A percentile compares a stretch with the other conserved stretches of the same genome.
phyloP scores from a whole-genome alignment of 2,113 vertebrate genomes.

The Colaptes auratus region DNA sequence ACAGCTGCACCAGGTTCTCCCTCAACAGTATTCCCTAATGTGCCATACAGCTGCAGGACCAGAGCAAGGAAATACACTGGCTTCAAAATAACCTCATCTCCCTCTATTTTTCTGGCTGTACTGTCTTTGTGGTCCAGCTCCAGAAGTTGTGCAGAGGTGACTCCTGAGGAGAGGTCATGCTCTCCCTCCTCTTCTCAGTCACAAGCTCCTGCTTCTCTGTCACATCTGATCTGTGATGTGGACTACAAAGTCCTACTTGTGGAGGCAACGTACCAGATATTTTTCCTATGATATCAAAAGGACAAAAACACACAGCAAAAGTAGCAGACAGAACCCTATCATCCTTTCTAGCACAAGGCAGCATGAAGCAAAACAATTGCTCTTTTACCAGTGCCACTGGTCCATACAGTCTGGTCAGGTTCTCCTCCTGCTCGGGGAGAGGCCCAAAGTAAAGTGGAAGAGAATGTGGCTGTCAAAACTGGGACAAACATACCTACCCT shows the following conservation, averaged over 20 bases:
- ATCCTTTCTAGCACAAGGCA: neutral
- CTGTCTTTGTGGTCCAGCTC: neutral
- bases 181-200: neutral
- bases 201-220: neutral
- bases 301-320: neutral
- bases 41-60: neutral
- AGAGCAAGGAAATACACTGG: neutral
- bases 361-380: neutral
- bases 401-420: rapidly evolving
- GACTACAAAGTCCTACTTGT: neutral
- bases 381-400: neutral
- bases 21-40: rapidly evolving
- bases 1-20: neutral
- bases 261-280: neutral
- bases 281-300: neutral
- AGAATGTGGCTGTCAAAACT: neutral
- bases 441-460: neutral
- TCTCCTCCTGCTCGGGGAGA: neutral
- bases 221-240: neutral
- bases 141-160: neutral
- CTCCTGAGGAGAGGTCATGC: neutral
- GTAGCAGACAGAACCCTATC: neutral
- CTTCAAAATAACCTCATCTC: rapidly evolving
- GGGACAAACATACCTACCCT: neutral
- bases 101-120: neutral